Base-by-base conservation (phyloP, 2,888 invertebrate species). In the Ectobius pallidus region DNA sequence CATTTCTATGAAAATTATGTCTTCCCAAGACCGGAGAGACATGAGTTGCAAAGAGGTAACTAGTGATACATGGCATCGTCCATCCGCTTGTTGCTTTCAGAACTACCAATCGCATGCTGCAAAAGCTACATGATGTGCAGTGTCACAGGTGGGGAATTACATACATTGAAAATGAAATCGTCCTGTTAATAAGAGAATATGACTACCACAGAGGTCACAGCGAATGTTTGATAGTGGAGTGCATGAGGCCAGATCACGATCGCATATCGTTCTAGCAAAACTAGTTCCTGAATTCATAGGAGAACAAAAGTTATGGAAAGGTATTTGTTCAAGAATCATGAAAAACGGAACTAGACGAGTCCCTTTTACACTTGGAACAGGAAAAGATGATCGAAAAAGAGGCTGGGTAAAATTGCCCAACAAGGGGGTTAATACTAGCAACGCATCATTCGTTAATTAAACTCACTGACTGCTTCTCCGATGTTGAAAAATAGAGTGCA, bases 1-100 rank as follows among this genome's bases (percentile, higher is more conserved):
- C 49, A 49, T 49, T 49, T 49, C 49, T 49, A 18, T 49, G 16
- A 49, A 49, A 49, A 49, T 49, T 49, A 49, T 49, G 49, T 49
- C 49, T 18, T 49, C 49, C 2, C 18, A 9, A 7, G 9, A 49
- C n/a, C 22, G 49, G 18, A 49, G 49, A 2, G 49, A 7, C 20
- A 49, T 49, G 49, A 49, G 18, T 1, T 2, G 9, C 4, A n/a
- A 49, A 22, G 49, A 49, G 49, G 49, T 49, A 49, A n/a, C n/a
- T n/a, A n/a, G n/a, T n/a, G n/a, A n/a, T n/a, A n/a, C n/a, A n/a
- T n/a, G n/a, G n/a, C n/a, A n/a, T n/a, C n/a, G n/a, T n/a, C n/a
- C n/a, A n/a, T n/a, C n/a, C n/a, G n/a, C n/a, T n/a, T n/a, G n/a
- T n/a, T n/a, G n/a, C n/a, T n/a, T n/a, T n/a, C n/a, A n/a, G n/a